Percentiles rank a stretch among this genome's conserved stretches.
Evolutionary conservation across 2,888 invertebrate genomes (phyloP).

Genomic region (Sminthurinus aureus): DNA sequence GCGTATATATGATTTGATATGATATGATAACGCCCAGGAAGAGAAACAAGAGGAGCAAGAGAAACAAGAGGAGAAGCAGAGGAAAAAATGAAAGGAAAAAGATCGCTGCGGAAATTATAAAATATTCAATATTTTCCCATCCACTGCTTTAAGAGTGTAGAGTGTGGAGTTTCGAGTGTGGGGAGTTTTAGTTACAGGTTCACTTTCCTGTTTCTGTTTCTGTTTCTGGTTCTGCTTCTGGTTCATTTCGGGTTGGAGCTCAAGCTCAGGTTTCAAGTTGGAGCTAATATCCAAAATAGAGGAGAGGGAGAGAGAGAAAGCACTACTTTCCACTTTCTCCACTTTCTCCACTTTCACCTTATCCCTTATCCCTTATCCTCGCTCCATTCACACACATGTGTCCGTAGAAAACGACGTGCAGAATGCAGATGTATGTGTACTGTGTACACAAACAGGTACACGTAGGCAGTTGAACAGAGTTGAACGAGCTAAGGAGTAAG

Average conservation of each 20-base stretch:
- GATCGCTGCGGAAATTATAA: conserved; percentile 44
- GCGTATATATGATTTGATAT: too few species aligned
- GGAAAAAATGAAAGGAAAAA: background rate
- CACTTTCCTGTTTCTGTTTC: background rate
- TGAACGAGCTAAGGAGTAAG: too few species aligned
- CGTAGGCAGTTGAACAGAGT: too few species aligned
- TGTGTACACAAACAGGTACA: too few species aligned
- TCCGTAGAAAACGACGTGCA: background rate
- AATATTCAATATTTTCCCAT: conserved; percentile 45
- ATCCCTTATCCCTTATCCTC: background rate
- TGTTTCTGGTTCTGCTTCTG: background rate
- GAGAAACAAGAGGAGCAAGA: background rate
- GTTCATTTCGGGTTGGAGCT: background rate
- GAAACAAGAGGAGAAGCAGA: background rate
- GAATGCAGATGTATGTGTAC: background rate
- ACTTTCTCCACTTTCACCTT: conserved; percentile 18
- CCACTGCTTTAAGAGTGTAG: too few species aligned
- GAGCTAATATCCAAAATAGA: background rate
- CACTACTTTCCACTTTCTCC: background rate
- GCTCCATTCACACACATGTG: background rate
- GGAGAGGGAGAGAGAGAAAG: conserved; percentile 6
- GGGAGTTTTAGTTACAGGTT: background rate
- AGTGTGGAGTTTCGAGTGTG: background rate
- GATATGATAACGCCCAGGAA: too few species aligned
- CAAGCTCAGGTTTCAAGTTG: background rate